Percentiles rank a stretch among this genome's conserved stretches.
phyloP scores from a whole-genome alignment of 2,113 vertebrate genomes.

The Aegithalos caudatus region DNA sequence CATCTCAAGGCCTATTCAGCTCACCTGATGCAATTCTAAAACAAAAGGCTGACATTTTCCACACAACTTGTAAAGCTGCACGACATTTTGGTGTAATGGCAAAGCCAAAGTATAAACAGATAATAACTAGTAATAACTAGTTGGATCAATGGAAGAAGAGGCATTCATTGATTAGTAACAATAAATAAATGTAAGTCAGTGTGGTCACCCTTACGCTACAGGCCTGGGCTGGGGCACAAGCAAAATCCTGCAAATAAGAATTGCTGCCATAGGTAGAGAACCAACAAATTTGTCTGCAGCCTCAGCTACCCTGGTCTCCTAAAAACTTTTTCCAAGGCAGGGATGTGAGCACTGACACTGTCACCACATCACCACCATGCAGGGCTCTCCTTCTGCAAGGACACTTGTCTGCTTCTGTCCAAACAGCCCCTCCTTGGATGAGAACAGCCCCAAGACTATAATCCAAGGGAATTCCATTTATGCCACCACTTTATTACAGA shows the following conservation, averaged over 20 bases:
- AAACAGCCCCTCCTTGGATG: background rate
- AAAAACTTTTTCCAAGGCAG: background rate
- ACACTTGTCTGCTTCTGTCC: background rate
- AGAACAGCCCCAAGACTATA: background rate
- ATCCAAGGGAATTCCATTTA: background rate
- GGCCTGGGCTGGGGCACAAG: background rate
- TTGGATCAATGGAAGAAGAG: background rate
- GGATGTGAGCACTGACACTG: background rate
- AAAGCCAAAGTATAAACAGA: background rate
- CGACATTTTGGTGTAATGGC: background rate
- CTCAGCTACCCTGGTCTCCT: background rate
- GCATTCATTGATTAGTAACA: background rate
- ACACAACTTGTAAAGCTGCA: background rate
- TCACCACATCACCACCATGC: rapidly evolving
- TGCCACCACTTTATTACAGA: background rate
- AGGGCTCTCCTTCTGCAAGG: background rate
- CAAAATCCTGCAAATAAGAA: background rate
- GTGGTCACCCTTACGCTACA: background rate
- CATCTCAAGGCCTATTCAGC: background rate
- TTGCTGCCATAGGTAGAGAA: background rate
- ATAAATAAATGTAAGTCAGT: background rate
- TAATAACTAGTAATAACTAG: background rate
- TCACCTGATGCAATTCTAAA: conserved; percentile 4
- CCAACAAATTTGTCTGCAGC: background rate
- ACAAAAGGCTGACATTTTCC: conserved; percentile 2